Conservation (phyloP, 2,113 vertebrate species). For the Nothobranchius furzeri region DNA sequence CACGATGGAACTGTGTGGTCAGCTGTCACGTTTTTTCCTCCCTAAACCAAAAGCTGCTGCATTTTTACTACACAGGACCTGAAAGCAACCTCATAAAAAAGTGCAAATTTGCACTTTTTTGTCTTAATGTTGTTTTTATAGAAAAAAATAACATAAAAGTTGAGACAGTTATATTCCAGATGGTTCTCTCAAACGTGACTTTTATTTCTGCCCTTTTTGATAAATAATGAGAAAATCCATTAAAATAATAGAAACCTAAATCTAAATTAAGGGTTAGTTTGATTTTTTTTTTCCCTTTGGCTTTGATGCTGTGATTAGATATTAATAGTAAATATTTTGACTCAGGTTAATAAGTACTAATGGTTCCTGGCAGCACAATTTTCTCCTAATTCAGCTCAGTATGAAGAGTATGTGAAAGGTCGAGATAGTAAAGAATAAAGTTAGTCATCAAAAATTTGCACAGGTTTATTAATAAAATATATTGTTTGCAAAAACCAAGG, state of each 20-base stretch:
- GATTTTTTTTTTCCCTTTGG: not conserved
- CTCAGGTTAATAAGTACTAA: constrained; percentile 29
- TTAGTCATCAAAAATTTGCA: not conserved
- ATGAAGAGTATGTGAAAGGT: too few relatives aligned
- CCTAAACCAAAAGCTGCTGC: not conserved
- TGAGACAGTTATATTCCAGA: not conserved
- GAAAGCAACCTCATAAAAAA: not conserved
- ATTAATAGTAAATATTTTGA: constrained; percentile 29
- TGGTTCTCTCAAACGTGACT: not conserved
- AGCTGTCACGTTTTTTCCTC: not conserved
- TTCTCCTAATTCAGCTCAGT: constrained; percentile 8
- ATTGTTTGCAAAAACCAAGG: too few relatives aligned
- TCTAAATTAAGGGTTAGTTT: not conserved
- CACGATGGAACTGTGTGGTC: not conserved
- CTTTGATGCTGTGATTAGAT: constrained; percentile 12
- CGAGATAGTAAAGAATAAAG: too few relatives aligned
- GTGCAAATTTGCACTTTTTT: not conserved
- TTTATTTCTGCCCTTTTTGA: not conserved
- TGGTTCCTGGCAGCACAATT: not conserved
- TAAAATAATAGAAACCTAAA: not conserved
- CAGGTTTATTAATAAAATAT: not conserved
- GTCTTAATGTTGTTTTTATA: too few relatives aligned
- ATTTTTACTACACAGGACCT: not conserved
- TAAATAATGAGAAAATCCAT: not conserved
- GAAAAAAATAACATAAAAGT: not conserved